phyloP scores from a whole-genome alignment of 1,140 invertebrate genomes.

The Charaxes varanes region DNA sequence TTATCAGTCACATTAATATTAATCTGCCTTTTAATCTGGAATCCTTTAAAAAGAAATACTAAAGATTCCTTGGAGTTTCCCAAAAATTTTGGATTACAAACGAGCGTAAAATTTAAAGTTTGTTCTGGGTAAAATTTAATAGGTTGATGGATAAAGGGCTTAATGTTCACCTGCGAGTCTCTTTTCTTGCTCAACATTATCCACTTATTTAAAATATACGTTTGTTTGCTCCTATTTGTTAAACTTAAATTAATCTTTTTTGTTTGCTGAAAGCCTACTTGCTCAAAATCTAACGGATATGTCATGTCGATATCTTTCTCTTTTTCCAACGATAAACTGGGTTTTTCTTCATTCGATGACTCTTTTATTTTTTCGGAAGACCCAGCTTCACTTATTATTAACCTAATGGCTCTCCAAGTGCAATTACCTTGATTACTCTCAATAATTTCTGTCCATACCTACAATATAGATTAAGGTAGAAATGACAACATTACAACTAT shows the following conservation, averaged over 20 bases:
- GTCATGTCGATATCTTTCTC: constrained; percentile 43
- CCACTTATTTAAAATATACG: constrained; percentile 51
- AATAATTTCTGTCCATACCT: constrained; percentile 77
- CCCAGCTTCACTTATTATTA: constrained; percentile 51
- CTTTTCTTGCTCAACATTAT: constrained; percentile 48
- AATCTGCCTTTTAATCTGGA: constrained; percentile 55
- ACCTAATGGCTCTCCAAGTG: constrained; percentile 77
- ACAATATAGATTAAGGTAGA: constrained; percentile 10
- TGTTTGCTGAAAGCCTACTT: constrained; percentile 34
- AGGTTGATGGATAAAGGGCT: constrained; percentile 42
- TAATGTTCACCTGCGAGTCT: constrained; percentile 46
- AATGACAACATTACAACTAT: background rate
- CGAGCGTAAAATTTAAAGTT: constrained; percentile 39
- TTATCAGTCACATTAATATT: constrained; percentile 44
- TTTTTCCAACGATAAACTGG: constrained; percentile 33
- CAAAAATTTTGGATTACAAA: constrained; percentile 56
- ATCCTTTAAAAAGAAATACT: constrained; percentile 50
- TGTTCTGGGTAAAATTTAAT: constrained; percentile 38
- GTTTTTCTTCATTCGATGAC: constrained; percentile 27
- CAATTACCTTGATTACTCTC: constrained; percentile 79
- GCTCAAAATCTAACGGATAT: constrained; percentile 47
- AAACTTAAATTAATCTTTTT: constrained; percentile 32
- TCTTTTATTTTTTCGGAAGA: constrained; percentile 8
- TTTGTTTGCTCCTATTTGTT: constrained; percentile 46
- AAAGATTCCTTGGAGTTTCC: constrained; percentile 50